These are phyloP conservation scores for Leptestheria dahalacensis DNA, from an alignment of 1,140 invertebrate genomes.

Conservation along the genomic window DNA sequence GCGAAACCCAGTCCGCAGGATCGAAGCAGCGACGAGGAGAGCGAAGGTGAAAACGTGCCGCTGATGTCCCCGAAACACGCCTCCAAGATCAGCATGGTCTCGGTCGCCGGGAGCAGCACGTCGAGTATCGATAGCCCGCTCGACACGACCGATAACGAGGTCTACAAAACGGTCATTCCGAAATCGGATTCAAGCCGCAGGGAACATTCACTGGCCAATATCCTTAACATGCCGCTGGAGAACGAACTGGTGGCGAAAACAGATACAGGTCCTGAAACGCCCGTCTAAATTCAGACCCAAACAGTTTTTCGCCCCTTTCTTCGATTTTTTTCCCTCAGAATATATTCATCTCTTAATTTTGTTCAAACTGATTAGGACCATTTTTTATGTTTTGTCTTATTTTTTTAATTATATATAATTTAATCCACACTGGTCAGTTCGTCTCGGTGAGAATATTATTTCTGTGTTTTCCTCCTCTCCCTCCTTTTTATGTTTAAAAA, in stretches of 20 bases:
- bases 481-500: background rate
- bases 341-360: too few species aligned
- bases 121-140: conserved; percentile 6
- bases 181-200: conserved; percentile 2
- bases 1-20: background rate
- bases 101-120: background rate
- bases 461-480: background rate
- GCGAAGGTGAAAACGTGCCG: conserved; percentile 2
- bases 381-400: too few species aligned
- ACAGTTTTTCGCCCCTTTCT: too few species aligned
- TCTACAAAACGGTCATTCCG: conserved; percentile 9
- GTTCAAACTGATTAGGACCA: background rate
- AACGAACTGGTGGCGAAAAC: background rate
- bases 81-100: background rate
- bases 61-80: background rate
- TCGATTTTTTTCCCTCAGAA: too few species aligned
- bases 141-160: conserved; percentile 8
- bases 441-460: too few species aligned
- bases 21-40: conserved; percentile 1
- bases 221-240: conserved; percentile 1
- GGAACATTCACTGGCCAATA: background rate
- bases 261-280: background rate
- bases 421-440: too few species aligned
- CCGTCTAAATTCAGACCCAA: background rate
- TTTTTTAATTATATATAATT: too few species aligned